A percentile compares a stretch with the other conserved stretches of the same genome.
These are phyloP conservation scores for Macrocentrus cingulum DNA, from an alignment of 1,140 invertebrate species.

Conservation along the genomic window DNA sequence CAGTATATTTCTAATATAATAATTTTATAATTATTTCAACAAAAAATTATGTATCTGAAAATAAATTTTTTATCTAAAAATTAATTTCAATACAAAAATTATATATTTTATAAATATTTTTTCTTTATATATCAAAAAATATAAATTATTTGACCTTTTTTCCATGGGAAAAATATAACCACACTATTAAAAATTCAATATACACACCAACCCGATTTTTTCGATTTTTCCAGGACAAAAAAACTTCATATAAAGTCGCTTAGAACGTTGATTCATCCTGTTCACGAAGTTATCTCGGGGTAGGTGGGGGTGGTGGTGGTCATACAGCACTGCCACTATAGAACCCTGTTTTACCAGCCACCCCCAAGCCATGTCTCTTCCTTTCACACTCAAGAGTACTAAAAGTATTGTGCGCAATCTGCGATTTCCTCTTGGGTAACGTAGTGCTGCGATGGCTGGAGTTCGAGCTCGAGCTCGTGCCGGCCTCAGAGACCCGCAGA, in stretches of 20 bases:
- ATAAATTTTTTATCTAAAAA: too few relatives aligned
- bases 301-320: constrained; percentile 51
- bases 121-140: too few relatives aligned
- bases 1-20: too few relatives aligned
- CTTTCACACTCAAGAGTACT: constrained; percentile 57
- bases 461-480: constrained; percentile 54
- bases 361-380: constrained; percentile 40
- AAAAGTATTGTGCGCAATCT: constrained; percentile 56
- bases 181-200: background rate
- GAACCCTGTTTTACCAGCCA: constrained; percentile 45
- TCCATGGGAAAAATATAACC: too few relatives aligned
- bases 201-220: background rate
- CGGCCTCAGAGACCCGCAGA: constrained; percentile 52
- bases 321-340: constrained; percentile 57
- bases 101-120: too few relatives aligned
- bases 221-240: background rate
- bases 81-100: too few relatives aligned
- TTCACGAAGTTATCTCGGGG: constrained; percentile 49
- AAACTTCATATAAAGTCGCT: constrained; percentile 3
- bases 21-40: too few relatives aligned
- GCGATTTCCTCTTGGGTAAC: constrained; percentile 51
- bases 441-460: constrained; percentile 56
- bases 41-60: too few relatives aligned
- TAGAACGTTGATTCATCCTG: constrained; percentile 49
- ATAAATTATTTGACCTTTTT: too few relatives aligned